Conservation (phyloP, 2,888 invertebrate genomes). For the Zygogramma bicolorata region DNA sequence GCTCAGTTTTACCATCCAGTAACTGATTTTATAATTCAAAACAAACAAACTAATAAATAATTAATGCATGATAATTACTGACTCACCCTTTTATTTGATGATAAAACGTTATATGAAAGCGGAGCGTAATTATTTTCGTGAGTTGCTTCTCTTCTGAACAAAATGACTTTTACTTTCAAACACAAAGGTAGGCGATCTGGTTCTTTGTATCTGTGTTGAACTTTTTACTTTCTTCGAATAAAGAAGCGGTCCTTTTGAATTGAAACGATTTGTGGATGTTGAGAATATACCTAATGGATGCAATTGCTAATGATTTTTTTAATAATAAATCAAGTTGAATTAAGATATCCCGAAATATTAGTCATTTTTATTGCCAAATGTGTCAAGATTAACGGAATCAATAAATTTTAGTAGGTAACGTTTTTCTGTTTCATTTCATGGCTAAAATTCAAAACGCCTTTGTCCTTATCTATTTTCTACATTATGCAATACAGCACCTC, state of each 20-base stretch:
- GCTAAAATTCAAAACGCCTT: neutral
- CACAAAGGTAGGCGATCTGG: conserved; percentile 22
- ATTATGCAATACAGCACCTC: conserved; percentile 7
- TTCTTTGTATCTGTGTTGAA: conserved; percentile 21
- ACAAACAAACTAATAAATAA: conserved; percentile 18
- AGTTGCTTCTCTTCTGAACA: conserved; percentile 26
- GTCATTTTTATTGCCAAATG: neutral
- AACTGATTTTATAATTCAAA: conserved; percentile 18
- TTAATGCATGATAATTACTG: conserved; percentile 14
- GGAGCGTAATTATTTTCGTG: conserved; percentile 21
- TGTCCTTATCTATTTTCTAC: neutral
- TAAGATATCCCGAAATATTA: neutral
- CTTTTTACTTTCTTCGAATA: conserved; percentile 25
- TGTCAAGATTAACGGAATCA: neutral
- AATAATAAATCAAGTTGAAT: neutral
- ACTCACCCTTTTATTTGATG: conserved; percentile 38
- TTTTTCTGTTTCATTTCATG: neutral
- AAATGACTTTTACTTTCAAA: conserved; percentile 65
- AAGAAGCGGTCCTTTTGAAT: conserved; percentile 50
- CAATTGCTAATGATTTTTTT: neutral
- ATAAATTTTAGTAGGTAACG: neutral
- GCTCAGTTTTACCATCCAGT: conserved; percentile 5
- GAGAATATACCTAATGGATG: neutral
- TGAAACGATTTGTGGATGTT: neutral
- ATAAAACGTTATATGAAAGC: conserved; percentile 22